Conservation (phyloP, 1,140 invertebrate species). For the Episyrphus balteatus region DNA sequence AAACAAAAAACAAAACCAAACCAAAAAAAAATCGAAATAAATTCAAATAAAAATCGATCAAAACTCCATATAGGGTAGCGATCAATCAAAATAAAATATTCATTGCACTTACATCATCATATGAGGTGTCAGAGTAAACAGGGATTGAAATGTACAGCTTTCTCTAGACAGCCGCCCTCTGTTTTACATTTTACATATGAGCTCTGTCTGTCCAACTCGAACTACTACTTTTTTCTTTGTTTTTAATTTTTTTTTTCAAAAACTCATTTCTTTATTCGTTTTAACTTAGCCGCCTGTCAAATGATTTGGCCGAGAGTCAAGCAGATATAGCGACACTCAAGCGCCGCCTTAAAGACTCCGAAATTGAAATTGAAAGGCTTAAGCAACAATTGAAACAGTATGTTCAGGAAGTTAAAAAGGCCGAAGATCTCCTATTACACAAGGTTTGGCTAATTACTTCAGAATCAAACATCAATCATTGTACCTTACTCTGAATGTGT, state of each 20-base stretch:
- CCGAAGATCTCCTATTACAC: constrained; percentile 47
- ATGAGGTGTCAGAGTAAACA: no score
- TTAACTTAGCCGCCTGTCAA: constrained; percentile 18
- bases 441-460: constrained; percentile 37
- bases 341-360: constrained; percentile 43
- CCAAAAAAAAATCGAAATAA: no score
- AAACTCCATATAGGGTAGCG: not conserved
- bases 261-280: not conserved
- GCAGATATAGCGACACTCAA: constrained; percentile 40
- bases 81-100: not conserved
- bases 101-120: no score
- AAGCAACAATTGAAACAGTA: constrained; percentile 54
- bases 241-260: no score
- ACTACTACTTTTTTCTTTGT: no score
- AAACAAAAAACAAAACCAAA: no score
- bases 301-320: constrained; percentile 23
- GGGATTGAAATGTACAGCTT: no score
- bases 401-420: constrained; percentile 50
- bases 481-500: not conserved
- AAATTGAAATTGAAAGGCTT: constrained; percentile 46
- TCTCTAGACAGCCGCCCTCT: no score
- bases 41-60: not conserved
- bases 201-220: no score
- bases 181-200: not conserved
- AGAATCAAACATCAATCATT: not conserved